Conservation (phyloP, 2,888 invertebrate genomes). For the Bombyx huttoni region DNA sequence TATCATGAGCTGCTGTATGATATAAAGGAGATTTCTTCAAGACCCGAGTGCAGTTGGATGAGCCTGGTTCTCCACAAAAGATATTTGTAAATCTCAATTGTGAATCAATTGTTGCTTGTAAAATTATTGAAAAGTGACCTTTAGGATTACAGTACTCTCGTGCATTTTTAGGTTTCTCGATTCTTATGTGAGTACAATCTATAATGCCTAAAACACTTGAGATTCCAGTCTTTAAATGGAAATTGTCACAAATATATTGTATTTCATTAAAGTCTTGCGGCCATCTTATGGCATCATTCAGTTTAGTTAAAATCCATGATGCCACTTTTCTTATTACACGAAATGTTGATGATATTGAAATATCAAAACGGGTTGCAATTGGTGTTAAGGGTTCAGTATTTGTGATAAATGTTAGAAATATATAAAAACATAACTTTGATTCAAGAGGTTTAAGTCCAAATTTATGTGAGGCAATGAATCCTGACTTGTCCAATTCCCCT, state of each 20-base stretch:
- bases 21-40: constrained; percentile 40
- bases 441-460: constrained; percentile 46
- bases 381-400: constrained; percentile 41
- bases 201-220: constrained; percentile 38
- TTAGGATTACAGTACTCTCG: constrained; percentile 40
- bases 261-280: constrained; percentile 32
- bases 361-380: constrained; percentile 44
- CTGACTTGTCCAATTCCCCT: constrained; percentile 45
- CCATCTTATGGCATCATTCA: constrained; percentile 42
- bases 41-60: constrained; percentile 33
- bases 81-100: constrained; percentile 41
- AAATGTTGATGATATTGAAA: constrained; percentile 47
- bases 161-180: constrained; percentile 43
- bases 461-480: constrained; percentile 41
- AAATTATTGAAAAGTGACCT: constrained; percentile 40
- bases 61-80: constrained; percentile 49
- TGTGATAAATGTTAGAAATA: constrained; percentile 42
- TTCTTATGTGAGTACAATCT: constrained; percentile 41
- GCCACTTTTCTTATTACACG: constrained; percentile 42
- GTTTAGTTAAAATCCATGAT: constrained; percentile 42
- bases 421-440: constrained; percentile 43
- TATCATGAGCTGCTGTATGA: constrained; percentile 30
- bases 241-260: constrained; percentile 26
- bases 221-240: constrained; percentile 35
- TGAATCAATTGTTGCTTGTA: constrained; percentile 41